Conservation (phyloP, 2,113 vertebrate species). For the Grus americana region DNA sequence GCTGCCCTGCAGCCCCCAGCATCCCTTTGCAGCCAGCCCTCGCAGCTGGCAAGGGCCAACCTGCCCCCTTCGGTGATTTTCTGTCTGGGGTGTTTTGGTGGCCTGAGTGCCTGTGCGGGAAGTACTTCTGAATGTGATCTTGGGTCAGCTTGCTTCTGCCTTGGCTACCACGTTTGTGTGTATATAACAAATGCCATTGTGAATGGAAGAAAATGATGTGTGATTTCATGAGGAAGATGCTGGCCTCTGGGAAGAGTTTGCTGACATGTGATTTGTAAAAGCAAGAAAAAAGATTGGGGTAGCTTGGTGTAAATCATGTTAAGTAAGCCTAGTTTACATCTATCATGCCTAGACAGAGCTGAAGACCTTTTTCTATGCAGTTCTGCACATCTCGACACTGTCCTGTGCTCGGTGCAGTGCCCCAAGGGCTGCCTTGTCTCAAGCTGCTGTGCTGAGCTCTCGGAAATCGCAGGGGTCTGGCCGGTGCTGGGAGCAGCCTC, state of each 20-base stretch:
- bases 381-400: accelerated
- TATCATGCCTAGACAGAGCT: neutral
- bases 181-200: accelerated
- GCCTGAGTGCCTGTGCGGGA: too few relatives aligned
- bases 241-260: neutral
- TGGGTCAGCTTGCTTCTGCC: neutral
- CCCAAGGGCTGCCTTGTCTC: neutral
- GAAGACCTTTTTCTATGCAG: too few relatives aligned
- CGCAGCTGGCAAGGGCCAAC: neutral
- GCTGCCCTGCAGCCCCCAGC: neutral
- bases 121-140: neutral
- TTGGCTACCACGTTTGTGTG: accelerated
- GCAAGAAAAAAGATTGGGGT: neutral
- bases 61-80: accelerated
- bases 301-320: neutral
- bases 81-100: neutral
- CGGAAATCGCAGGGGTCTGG: accelerated
- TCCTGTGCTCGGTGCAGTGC: accelerated
- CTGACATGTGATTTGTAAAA: neutral
- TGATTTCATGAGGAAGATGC: neutral
- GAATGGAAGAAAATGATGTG: neutral
- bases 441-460: accelerated
- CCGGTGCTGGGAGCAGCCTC: neutral
- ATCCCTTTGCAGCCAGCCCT: neutral
- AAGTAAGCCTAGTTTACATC: neutral